Conservation (phyloP, 2,888 invertebrate species). For the Limnephilus rhombicus region DNA sequence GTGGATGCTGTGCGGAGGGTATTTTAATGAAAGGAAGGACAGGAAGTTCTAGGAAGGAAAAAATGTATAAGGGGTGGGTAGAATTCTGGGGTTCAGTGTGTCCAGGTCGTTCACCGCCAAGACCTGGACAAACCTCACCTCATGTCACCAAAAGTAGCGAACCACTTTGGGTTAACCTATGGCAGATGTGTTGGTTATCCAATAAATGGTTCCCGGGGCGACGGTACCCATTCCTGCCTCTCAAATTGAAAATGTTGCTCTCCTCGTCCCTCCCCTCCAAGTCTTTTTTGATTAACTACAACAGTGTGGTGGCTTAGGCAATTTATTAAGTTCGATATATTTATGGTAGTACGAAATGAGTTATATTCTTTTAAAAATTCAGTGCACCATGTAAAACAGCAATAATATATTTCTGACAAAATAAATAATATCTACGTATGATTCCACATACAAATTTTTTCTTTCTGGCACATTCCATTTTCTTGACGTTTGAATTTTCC, state of each 20-base stretch:
- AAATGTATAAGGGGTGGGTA: no score
- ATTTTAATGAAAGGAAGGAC: no score
- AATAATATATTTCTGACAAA: background rate
- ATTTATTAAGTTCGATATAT: background rate
- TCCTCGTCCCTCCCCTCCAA: background rate
- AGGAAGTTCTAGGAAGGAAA: no score
- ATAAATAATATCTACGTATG: background rate
- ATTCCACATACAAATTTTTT: background rate
- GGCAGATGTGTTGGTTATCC: no score
- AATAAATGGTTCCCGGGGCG: no score
- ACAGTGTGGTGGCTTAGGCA: background rate
- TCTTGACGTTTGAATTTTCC: constrained; percentile 56
- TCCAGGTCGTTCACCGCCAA: no score
- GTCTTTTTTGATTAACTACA: background rate
- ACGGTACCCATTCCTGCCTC: no score
- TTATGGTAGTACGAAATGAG: background rate
- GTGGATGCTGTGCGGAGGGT: no score
- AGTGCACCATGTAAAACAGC: background rate
- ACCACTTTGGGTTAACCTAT: no score
- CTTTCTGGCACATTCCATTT: constrained; percentile 38
- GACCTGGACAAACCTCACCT: no score
- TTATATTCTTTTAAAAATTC: background rate
- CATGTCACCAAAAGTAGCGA: no score
- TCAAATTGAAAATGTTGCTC: background rate
- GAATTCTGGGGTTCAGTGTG: no score